Evolutionary conservation across 2,797 vertebrate species (phyloP).

Genomic region (Malacoraja senta): DNA sequence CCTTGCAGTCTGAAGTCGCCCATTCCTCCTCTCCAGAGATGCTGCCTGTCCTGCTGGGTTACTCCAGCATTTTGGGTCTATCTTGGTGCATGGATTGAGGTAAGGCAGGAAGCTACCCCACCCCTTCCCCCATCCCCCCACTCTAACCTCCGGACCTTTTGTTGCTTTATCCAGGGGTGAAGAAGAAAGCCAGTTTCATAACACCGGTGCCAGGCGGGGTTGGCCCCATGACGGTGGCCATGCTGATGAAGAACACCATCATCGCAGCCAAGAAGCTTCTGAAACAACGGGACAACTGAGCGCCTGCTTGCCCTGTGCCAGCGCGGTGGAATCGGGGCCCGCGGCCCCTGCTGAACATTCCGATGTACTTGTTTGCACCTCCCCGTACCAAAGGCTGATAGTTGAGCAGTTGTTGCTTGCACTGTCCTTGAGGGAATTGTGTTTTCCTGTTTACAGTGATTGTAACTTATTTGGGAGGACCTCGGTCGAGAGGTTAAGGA

Average conservation of each 20-base stretch:
- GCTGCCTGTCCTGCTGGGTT: no score
- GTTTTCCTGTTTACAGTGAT: not conserved
- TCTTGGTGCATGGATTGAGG: no score
- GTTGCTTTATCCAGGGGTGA: slow-evolving; percentile 62
- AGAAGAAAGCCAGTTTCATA: slow-evolving; percentile 85
- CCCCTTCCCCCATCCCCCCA: no score
- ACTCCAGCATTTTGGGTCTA: no score
- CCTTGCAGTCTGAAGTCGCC: no score
- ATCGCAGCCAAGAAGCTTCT: slow-evolving; percentile 85
- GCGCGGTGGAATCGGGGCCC: not conserved
- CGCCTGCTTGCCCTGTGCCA: not conserved
- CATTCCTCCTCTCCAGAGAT: no score
- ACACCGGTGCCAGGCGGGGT: slow-evolving; percentile 92
- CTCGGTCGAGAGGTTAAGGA: not conserved
- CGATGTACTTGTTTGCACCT: slow-evolving; percentile 2
- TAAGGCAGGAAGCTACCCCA: no score
- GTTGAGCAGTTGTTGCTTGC: not conserved
- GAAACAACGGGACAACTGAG: slow-evolving; percentile 38
- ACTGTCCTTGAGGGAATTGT: not conserved
- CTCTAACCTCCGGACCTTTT: not conserved
- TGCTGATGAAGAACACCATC: slow-evolving; percentile 98
- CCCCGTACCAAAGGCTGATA: not conserved
- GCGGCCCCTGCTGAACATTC: not conserved
- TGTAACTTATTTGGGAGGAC: not conserved
- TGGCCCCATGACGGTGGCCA: slow-evolving; percentile 94